Evolutionary conservation across 2,888 invertebrate species (phyloP), one percentile per base, ranked within the genome.

Genomic region (Phytoseiulus persimilis): DNA sequence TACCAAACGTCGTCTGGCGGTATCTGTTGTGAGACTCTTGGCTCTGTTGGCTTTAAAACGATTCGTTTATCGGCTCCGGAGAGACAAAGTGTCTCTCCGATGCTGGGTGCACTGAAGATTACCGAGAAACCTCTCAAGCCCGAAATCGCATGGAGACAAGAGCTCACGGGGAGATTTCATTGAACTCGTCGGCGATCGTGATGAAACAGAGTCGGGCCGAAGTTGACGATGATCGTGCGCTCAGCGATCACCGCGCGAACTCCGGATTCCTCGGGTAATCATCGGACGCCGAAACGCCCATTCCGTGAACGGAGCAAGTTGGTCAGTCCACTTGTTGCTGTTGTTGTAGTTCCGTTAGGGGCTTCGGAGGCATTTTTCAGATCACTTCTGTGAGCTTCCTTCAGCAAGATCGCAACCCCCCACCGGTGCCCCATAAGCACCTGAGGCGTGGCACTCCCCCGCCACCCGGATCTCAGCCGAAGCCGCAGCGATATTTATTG

Each of bases 401-500:
- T 28, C 65, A 65, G 65, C 65, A 18, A 28, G 65, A 65, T 65
- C 65, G 65, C 65, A 65, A 65, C 65, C 65, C 65, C 65, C 65
- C 65, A 28, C 65, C 65, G 65, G 65, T 65, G 65, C 65, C 65
- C 65, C 65, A 65, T 65, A 65, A 65, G 65, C 65, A 65, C 65
- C 65, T 65, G 65, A 65, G 65, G 65, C 65, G 65, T 65, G 65
- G 65, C 65, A 65, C 65, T 65, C 65, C 65, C 65, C 65, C 65
- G 65, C 65, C 65, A 65, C 65, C 65, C 65, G 65, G 65, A 65
- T 65, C 65, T 65, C 65, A 65, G 18, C 23, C 65, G 65, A 65
- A 65, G 65, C 65, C 65, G 65, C 65, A 65, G 28, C 65, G 65
- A 65, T 65, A 65, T 65, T 65, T 65, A 65, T 65, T 65, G 65